These are phyloP conservation scores for Nephila pilipes DNA, from an alignment of 1,140 invertebrate genomes.

Conservation along the genomic window DNA sequence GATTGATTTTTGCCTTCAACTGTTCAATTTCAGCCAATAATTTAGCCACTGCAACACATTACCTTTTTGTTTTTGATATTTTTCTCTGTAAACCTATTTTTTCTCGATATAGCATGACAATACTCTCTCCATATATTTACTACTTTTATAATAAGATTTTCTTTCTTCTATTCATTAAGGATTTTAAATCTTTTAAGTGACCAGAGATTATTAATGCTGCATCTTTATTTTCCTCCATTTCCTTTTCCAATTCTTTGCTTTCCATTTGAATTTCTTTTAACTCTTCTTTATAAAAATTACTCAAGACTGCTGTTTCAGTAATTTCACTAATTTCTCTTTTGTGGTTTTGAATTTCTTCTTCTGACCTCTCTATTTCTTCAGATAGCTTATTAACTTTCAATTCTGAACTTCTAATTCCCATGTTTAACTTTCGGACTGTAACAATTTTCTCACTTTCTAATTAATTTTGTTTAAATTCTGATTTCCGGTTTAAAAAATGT, in stretches of 20 bases:
- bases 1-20: slow-evolving; percentile 45
- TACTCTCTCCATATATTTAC: slow-evolving; percentile 58
- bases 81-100: slow-evolving; percentile 69
- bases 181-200: slow-evolving; percentile 58
- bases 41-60: slow-evolving; percentile 40
- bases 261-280: slow-evolving; percentile 52
- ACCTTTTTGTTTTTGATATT: slow-evolving; percentile 52
- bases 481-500: too few relatives aligned
- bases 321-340: slow-evolving; percentile 59
- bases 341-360: slow-evolving; percentile 45
- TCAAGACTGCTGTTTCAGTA: slow-evolving; percentile 54
- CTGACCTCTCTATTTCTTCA: slow-evolving; percentile 55
- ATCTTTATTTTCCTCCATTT: slow-evolving; percentile 73
- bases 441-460: slow-evolving; percentile 74
- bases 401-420: slow-evolving; percentile 61
- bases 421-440: slow-evolving; percentile 51
- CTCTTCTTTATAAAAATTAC: slow-evolving; percentile 40
- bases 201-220: slow-evolving; percentile 55
- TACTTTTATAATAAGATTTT: slow-evolving; percentile 69
- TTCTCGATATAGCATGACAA: slow-evolving; percentile 61
- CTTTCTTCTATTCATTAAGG: slow-evolving; percentile 55
- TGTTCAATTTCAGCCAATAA: slow-evolving; percentile 69
- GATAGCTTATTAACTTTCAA: slow-evolving; percentile 53
- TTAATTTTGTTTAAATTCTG: too few relatives aligned
- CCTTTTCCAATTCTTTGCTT: slow-evolving; percentile 72